phyloP scores from a whole-genome alignment of 2,797 vertebrate species.

The Manis pentadactyla region DNA sequence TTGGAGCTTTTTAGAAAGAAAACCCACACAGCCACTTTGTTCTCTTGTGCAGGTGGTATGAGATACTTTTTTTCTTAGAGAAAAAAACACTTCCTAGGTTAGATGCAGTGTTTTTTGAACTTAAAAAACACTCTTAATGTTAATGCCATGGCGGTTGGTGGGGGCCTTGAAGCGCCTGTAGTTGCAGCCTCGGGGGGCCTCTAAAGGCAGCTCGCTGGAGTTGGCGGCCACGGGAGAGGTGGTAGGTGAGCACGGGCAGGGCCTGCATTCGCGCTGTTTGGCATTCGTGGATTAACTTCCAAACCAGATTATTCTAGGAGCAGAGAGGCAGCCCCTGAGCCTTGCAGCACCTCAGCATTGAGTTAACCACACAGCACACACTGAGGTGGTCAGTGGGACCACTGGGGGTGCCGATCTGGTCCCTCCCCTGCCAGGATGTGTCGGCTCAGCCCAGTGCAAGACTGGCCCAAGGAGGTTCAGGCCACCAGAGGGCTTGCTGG shows the following conservation, averaged over 20 bases:
- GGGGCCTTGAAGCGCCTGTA: not conserved
- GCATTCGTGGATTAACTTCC: not conserved
- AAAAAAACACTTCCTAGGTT: not conserved
- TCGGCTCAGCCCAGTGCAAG: not conserved
- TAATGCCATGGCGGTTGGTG: fast-evolving
- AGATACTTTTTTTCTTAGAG: not conserved
- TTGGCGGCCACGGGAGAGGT: fast-evolving
- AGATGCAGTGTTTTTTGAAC: not conserved
- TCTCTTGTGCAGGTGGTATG: not conserved
- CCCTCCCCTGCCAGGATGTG: fast-evolving
- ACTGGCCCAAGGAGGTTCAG: not conserved
- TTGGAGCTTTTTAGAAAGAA: not conserved
- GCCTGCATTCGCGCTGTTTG: fast-evolving
- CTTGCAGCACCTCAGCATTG: not conserved
- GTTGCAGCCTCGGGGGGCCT: not conserved
- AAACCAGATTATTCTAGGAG: not conserved
- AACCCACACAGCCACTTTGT: not conserved
- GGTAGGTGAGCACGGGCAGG: fast-evolving
- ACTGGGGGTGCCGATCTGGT: too few species aligned
- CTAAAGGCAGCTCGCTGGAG: not conserved
- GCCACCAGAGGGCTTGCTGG: too few species aligned
- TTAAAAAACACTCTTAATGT: not conserved
- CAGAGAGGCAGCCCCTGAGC: not conserved
- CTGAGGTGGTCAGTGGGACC: not conserved
- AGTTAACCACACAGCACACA: fast-evolving